Evolutionary conservation across 1,140 invertebrate genomes (phyloP).

Genomic region (Euwallacea fornicatus): DNA sequence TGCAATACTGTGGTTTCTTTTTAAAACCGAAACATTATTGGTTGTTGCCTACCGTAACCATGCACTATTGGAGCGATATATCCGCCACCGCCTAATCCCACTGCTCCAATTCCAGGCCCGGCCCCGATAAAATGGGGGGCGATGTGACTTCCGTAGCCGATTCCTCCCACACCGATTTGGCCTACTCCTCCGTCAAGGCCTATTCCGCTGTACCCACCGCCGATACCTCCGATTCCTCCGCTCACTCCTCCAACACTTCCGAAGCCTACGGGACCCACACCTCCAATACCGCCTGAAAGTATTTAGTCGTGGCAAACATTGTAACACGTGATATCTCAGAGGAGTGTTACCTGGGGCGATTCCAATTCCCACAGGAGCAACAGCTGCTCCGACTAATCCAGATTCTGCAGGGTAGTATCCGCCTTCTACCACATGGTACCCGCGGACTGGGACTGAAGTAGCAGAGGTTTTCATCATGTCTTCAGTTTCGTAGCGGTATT

Average conservation of each 20-base stretch:
- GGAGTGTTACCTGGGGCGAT: background rate
- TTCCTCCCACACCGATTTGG: conserved; percentile 9
- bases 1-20: no score
- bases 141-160: conserved; percentile 11
- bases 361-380: conserved; percentile 36
- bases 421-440: conserved; percentile 49
- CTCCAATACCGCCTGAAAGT: conserved; percentile 45
- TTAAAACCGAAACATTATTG: no score
- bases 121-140: conserved; percentile 33
- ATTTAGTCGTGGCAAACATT: background rate
- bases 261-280: conserved; percentile 50
- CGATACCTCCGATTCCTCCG: conserved; percentile 38
- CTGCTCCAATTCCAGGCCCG: conserved; percentile 36
- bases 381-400: conserved; percentile 30
- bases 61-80: conserved; percentile 8
- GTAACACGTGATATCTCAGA: conserved; percentile 12
- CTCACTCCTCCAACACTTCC: conserved; percentile 46
- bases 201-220: conserved; percentile 9
- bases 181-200: conserved; percentile 37
- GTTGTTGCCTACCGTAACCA: conserved; percentile 20
- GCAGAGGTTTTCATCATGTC: conserved; percentile 50
- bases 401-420: conserved; percentile 50
- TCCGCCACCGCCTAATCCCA: conserved; percentile 38
- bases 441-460: conserved; percentile 44
- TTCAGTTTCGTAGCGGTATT: conserved; percentile 49